phyloP scores from a whole-genome alignment of 2,113 vertebrate genomes.

The Holacanthus passer region DNA sequence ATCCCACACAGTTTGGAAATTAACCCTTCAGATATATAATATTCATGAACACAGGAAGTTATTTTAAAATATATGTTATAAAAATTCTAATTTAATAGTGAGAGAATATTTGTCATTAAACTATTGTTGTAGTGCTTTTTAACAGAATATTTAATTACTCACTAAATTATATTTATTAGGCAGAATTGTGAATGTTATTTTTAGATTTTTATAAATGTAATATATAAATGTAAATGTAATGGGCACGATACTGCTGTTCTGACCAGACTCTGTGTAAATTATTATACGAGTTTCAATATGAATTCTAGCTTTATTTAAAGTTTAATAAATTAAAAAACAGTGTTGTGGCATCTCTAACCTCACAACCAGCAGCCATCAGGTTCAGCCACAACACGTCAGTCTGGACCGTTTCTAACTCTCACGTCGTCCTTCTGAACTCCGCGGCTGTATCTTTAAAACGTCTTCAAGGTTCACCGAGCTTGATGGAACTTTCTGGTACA shows the following conservation, averaged over 20 bases:
- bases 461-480: slow-evolving; percentile 74
- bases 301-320: background rate
- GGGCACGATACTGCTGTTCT: background rate
- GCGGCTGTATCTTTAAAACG: slow-evolving; percentile 76
- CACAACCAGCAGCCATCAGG: slow-evolving; percentile 23
- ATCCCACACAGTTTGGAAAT: background rate
- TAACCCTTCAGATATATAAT: background rate
- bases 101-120: background rate
- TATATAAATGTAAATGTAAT: background rate
- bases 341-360: background rate
- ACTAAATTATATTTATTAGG: background rate
- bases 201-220: background rate
- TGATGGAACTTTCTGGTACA: slow-evolving; percentile 69
- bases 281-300: background rate
- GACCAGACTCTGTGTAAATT: background rate
- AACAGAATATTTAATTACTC: background rate
- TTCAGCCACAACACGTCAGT: slow-evolving; percentile 17
- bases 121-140: background rate
- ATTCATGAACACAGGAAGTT: background rate
- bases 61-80: background rate
- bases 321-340: background rate
- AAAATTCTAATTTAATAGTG: background rate
- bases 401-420: slow-evolving; percentile 25
- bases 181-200: too few species aligned
- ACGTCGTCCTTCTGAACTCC: slow-evolving; percentile 62